Evolutionary conservation across 2,888 invertebrate species (phyloP).

Genomic region (Megastigmus dorsalis): DNA sequence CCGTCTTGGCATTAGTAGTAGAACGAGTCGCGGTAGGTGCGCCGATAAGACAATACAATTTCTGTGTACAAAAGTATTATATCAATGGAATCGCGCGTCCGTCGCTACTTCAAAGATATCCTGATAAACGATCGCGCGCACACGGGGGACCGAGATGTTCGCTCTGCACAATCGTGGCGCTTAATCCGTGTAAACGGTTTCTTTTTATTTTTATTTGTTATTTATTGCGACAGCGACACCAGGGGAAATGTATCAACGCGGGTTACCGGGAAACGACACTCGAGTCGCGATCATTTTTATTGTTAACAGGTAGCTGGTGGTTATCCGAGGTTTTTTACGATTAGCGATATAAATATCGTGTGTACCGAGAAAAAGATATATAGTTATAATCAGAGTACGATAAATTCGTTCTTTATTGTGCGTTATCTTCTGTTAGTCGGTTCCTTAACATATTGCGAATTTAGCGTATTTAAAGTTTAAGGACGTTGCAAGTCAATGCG

Average conservation of each 20-base stretch:
- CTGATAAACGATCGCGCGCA: background rate
- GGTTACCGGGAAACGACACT: background rate
- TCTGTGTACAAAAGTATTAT: background rate
- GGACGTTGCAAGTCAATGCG: no score
- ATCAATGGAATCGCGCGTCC: slow-evolving; percentile 5
- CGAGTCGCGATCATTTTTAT: no score
- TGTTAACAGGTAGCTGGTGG: background rate
- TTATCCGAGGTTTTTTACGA: background rate
- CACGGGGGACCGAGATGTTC: background rate
- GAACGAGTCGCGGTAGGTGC: no score
- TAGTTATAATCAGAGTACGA: no score
- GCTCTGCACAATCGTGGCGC: no score
- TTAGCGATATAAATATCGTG: background rate
- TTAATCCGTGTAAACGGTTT: slow-evolving; percentile 9
- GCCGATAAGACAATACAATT: slow-evolving; percentile 15
- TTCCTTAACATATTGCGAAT: no score
- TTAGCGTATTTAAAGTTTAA: no score
- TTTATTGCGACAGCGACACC: slow-evolving; percentile 8
- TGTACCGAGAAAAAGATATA: background rate
- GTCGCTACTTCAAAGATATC: background rate
- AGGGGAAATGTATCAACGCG: background rate
- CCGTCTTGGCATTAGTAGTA: no score
- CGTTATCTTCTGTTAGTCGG: no score
- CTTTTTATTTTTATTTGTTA: background rate
- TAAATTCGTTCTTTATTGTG: no score